phyloP scores from a whole-genome alignment of 2,888 invertebrate genomes.

The Dynastes grantii region DNA sequence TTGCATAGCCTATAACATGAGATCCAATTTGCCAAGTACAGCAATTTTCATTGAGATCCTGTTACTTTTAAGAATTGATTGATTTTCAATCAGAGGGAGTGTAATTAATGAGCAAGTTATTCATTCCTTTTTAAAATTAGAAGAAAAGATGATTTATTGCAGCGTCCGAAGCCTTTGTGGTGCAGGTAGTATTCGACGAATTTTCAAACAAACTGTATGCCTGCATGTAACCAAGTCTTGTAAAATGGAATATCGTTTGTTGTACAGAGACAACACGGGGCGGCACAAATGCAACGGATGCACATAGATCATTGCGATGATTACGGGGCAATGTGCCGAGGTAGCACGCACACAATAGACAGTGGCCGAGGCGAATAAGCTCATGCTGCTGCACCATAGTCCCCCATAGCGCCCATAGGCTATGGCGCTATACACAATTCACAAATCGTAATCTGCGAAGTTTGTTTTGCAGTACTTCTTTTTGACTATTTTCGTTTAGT shows the following conservation, averaged over 20 bases:
- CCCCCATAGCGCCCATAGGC: no score
- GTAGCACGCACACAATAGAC: slow-evolving; percentile 4
- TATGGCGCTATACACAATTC: background rate
- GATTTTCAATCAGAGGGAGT: no score
- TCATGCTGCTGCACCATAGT: background rate
- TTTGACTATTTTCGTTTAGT: slow-evolving; percentile 8
- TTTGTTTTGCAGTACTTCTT: slow-evolving; percentile 22
- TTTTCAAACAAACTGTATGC: no score
- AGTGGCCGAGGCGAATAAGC: background rate
- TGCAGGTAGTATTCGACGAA: no score
- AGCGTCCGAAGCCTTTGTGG: no score
- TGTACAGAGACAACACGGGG: background rate
- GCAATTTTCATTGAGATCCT: no score
- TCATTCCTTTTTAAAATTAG: no score
- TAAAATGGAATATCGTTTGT: slow-evolving; percentile 27
- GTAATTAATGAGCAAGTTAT: no score
- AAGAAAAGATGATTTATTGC: no score
- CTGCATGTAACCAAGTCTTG: background rate
- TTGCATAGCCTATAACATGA: no score
- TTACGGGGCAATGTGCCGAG: slow-evolving; percentile 28
- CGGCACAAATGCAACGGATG: slow-evolving; percentile 32
- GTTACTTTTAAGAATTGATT: no score
- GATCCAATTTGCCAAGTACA: no score
- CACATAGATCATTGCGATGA: slow-evolving; percentile 32
- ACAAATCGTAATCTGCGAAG: slow-evolving; percentile 18